Evolutionary conservation across 2,888 invertebrate species (phyloP).

Genomic region (Anodontia alba): DNA sequence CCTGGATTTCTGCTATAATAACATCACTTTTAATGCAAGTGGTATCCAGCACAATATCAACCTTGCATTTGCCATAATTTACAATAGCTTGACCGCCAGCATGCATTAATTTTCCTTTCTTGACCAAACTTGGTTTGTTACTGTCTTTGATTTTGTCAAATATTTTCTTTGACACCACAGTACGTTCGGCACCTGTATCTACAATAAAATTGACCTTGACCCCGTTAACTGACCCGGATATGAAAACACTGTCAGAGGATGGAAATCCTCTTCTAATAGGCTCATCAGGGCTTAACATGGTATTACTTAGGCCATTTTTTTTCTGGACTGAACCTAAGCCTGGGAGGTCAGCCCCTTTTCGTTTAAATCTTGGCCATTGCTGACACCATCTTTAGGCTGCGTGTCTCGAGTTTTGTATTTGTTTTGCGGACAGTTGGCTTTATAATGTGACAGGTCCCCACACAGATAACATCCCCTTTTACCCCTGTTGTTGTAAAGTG

Average conservation of each 20-base stretch:
- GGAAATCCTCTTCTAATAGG: constrained; percentile 25
- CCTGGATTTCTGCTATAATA: constrained; percentile 28
- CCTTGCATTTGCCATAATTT: constrained; percentile 16
- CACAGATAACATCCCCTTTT: too few species aligned
- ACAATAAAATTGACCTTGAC: constrained; percentile 25
- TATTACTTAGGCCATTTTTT: constrained; percentile 16
- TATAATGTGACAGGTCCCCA: too few species aligned
- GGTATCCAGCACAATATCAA: constrained; percentile 8
- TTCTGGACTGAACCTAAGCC: too few species aligned
- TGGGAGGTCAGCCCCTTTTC: too few species aligned
- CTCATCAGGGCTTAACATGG: not conserved
- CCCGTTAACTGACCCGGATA: constrained; percentile 17
- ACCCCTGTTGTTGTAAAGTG: not conserved
- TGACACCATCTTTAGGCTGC: too few species aligned
- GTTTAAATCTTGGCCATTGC: constrained; percentile 33
- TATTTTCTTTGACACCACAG: constrained; percentile 19
- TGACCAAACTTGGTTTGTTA: constrained; percentile 11
- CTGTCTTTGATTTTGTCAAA: too few species aligned
- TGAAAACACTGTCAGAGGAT: too few species aligned
- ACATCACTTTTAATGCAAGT: constrained; percentile 14
- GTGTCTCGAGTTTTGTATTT: too few species aligned
- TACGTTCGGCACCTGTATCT: constrained; percentile 22
- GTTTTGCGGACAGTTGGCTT: not conserved
- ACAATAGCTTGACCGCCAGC: constrained; percentile 26
- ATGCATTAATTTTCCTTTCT: constrained; percentile 28